Percentiles rank a stretch among this genome's conserved stretches.
Evolutionary conservation across 2,888 invertebrate genomes (phyloP).

Genomic region (Prosapia bicincta): DNA sequence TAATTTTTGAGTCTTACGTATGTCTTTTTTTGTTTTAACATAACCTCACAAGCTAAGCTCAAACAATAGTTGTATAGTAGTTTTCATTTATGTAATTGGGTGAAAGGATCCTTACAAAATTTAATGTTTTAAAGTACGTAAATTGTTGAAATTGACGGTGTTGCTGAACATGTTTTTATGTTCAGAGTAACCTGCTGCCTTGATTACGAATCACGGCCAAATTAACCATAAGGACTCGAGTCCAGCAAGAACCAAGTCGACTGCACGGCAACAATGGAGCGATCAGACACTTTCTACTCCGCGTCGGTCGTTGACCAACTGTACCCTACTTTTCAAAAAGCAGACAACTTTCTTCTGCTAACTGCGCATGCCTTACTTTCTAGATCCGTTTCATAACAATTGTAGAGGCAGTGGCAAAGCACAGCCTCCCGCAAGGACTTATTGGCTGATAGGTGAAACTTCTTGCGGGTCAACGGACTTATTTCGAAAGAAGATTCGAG

Average conservation of each 20-base stretch:
- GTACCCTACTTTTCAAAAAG: neutral
- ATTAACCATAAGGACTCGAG: neutral
- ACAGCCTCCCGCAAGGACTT: neutral
- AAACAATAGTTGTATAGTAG: no score
- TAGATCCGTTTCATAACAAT: conserved; percentile 2
- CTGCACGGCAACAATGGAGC: neutral
- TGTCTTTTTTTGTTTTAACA: no score
- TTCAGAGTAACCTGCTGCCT: no score
- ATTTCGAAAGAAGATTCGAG: neutral
- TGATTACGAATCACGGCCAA: no score
- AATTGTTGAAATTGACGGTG: no score
- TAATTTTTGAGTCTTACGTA: no score
- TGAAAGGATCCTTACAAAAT: no score
- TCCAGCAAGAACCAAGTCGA: neutral
- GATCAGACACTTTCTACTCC: neutral
- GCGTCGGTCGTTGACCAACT: neutral
- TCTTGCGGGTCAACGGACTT: neutral
- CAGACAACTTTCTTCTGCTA: conserved; percentile 2
- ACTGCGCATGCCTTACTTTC: conserved; percentile 2
- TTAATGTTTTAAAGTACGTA: no score
- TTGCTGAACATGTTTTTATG: no score
- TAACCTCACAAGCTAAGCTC: no score
- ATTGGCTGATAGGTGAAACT: neutral
- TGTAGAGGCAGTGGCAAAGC: neutral
- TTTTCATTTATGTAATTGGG: no score